phyloP scores from a whole-genome alignment of 2,888 invertebrate genomes.

The Phalera bucephala region DNA sequence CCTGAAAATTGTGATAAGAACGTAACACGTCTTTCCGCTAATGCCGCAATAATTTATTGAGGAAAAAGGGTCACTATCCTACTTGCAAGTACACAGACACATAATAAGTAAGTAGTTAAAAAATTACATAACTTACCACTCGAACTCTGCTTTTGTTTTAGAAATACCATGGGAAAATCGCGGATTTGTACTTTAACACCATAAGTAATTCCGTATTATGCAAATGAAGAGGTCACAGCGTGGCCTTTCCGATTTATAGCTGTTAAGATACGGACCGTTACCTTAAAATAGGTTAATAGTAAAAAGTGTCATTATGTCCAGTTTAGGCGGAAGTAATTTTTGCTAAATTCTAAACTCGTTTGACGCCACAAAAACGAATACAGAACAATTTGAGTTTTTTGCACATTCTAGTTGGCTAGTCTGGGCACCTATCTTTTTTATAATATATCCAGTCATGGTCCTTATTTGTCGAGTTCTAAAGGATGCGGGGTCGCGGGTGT shows the following conservation, averaged over 20 bases:
- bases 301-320: neutral
- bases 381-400: neutral
- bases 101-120: too few species aligned
- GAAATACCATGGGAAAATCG: too few species aligned
- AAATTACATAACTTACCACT: too few species aligned
- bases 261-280: neutral
- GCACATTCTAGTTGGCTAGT: neutral
- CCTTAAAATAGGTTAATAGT: neutral
- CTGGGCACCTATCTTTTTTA: neutral
- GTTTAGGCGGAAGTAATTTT: conserved; percentile 1
- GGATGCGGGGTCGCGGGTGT: conserved; percentile 48
- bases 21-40: too few species aligned
- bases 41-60: too few species aligned
- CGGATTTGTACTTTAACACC: too few species aligned
- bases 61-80: too few species aligned
- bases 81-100: too few species aligned
- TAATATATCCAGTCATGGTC: conserved; percentile 14
- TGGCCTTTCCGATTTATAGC: neutral
- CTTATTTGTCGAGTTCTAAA: conserved; percentile 37
- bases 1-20: too few species aligned
- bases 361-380: neutral
- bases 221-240: neutral
- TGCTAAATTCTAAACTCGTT: neutral
- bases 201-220: neutral
- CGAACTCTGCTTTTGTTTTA: too few species aligned